Evolutionary conservation across 2,888 invertebrate species (phyloP).

Genomic region (Drosophila melanosoma): DNA sequence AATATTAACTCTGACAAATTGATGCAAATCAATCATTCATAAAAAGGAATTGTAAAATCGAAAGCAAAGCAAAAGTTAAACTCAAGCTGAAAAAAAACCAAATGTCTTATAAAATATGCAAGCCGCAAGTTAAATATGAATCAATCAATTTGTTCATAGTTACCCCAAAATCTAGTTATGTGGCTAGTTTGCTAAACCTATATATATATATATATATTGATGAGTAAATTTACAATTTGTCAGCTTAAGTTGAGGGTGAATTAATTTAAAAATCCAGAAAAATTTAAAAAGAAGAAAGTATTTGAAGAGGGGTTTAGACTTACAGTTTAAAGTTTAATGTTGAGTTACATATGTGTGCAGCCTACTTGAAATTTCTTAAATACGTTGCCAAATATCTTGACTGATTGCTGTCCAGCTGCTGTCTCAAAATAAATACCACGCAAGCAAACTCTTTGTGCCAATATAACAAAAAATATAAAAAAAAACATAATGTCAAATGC

Average conservation of each 20-base stretch:
- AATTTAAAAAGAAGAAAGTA: background rate
- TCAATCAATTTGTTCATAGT: constrained; percentile 34
- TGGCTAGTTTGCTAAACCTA: constrained; percentile 1
- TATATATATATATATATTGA: constrained; percentile 11
- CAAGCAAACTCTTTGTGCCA: constrained; percentile 26
- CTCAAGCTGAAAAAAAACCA: background rate
- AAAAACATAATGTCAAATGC: constrained; percentile 40
- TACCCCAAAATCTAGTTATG: constrained; percentile 18
- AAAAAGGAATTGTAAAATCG: background rate
- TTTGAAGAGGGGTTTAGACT: too few relatives aligned
- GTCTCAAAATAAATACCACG: constrained; percentile 16
- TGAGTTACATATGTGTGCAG: background rate
- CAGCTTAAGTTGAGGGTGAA: constrained; percentile 3
- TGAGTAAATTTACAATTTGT: constrained; percentile 2
- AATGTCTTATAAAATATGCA: constrained; percentile 17
- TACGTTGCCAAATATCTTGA: background rate
- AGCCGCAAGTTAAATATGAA: constrained; percentile 1
- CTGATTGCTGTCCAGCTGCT: background rate
- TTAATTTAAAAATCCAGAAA: background rate
- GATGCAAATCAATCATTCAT: constrained; percentile 43
- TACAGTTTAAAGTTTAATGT: background rate
- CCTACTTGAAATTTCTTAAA: background rate
- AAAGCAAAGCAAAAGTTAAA: constrained; percentile 3
- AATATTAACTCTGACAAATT: background rate
- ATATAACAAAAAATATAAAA: constrained; percentile 15